A percentile compares a stretch with the other conserved stretches of the same genome.
Conservation (phyloP, 2,113 vertebrate species). For the Ptilonorhynchus violaceus region DNA sequence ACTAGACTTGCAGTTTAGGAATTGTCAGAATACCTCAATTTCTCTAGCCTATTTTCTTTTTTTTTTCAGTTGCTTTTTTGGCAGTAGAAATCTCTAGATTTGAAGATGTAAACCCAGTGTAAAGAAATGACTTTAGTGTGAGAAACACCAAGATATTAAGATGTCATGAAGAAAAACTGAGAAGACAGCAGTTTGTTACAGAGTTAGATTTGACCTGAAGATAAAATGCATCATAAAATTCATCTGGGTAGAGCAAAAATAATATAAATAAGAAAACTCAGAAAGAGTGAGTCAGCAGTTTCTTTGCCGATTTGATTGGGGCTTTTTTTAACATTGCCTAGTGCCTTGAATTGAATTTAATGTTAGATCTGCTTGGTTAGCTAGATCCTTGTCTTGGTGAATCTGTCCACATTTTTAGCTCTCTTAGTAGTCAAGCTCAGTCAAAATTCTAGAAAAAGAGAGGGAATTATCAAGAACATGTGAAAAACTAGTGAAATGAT, state of each 20-base stretch:
- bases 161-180: background rate
- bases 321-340: background rate
- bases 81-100: background rate
- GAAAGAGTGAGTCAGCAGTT: background rate
- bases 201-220: background rate
- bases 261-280: background rate
- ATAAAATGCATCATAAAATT: background rate
- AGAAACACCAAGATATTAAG: background rate
- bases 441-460: background rate
- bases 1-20: background rate
- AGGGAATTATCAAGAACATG: fast-evolving
- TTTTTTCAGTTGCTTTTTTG: background rate
- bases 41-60: background rate
- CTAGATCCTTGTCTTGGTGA: background rate
- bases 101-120: background rate
- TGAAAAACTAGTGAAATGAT: background rate
- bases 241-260: background rate
- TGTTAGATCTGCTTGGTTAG: background rate
- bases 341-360: background rate
- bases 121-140: background rate
- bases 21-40: background rate
- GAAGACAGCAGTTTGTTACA: background rate
- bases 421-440: background rate
- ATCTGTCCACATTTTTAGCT: background rate
- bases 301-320: background rate